Base-by-base conservation (phyloP, 1,140 invertebrate species). In the Brachystomella parvula region DNA sequence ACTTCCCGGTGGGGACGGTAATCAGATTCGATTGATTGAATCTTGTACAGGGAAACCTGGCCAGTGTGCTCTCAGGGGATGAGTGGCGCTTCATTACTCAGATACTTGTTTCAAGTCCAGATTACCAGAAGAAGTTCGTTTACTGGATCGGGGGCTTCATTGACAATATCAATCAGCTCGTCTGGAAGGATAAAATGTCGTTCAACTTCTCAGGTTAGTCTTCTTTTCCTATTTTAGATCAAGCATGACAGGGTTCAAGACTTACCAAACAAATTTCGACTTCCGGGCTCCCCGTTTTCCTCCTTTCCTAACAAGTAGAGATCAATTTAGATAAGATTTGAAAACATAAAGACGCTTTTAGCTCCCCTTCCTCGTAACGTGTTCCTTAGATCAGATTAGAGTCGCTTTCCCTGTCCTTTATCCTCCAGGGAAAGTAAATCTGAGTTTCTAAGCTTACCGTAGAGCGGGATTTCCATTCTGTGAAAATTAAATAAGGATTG, bases 131-230 rank as follows among this genome's bases (percentile, higher is more conserved):
- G 49, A 85, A 82, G 35, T 79, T 83, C 0, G 78, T 86, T 28
- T 87, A 87, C 77, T 88, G 87, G 87, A 78, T 87, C 24, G 83
- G 77, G 68, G 83, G 79, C 2, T 78, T 76, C 64, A 70, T 80
- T 15, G 76, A 76, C 61, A 63, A 62, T 33, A 67, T 64, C 24
- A 67, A 59, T 29, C 71, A 77, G 53, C 80, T 81, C 74, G 75
- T 79, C 61, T 88, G 86, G 86, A 77, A 80, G 3, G 85, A 87
- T 75, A 82, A 81, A 19, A 81, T 77, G 53, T 75, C 75, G 31
- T 78, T 84, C 73, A 79, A 77, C 3, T 87, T 83, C 72, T 79
- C 82, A 64, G 76, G 79, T 80, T 74, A 15, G 26, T 61, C 17
- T 33, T 60, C 44, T 64, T 39, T 21, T n/a, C n/a, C n/a, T n/a